Percentiles rank a stretch among this genome's conserved stretches.
These are phyloP conservation scores for Dromaius novaehollandiae DNA, from an alignment of 2,113 vertebrate species.

Conservation along the genomic window DNA sequence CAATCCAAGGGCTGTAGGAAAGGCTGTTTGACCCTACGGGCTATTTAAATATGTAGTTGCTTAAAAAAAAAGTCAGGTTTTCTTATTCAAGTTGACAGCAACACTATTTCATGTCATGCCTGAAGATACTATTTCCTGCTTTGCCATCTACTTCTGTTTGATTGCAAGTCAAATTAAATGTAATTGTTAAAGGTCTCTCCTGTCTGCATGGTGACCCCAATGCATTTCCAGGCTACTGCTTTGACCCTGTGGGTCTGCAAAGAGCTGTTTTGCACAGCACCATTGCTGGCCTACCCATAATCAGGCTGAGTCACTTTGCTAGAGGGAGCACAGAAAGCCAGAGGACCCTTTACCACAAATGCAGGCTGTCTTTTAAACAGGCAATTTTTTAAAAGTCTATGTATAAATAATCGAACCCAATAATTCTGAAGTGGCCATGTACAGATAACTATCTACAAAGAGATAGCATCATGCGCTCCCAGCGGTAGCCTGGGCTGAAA, in stretches of 20 bases:
- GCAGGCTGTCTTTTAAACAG: background rate
- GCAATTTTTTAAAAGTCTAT: background rate
- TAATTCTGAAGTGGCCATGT: background rate
- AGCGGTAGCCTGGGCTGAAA: background rate
- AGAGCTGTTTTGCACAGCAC: conserved; percentile 35
- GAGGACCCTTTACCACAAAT: background rate
- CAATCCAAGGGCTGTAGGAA: conserved; percentile 35
- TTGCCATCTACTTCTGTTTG: conserved; percentile 47
- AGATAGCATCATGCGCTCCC: background rate
- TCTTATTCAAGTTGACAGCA: conserved; percentile 60
- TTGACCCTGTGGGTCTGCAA: conserved; percentile 44
- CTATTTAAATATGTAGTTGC: background rate
- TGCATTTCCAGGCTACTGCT: conserved; percentile 51
- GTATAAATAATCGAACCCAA: background rate
- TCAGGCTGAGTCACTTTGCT: conserved; percentile 12
- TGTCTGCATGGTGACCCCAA: conserved; percentile 5
- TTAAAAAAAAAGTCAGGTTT: background rate
- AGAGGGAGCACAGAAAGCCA: conserved; percentile 37
- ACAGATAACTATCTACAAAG: background rate
- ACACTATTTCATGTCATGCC: conserved; percentile 59
- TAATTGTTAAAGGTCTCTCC: conserved; percentile 20
- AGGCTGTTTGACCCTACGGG: conserved; percentile 27
- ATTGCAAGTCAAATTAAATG: conserved; percentile 61
- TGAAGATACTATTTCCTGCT: conserved; percentile 69
- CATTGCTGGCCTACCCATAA: background rate